Conservation (phyloP, 2,113 vertebrate species). For the Rallus limicola region DNA sequence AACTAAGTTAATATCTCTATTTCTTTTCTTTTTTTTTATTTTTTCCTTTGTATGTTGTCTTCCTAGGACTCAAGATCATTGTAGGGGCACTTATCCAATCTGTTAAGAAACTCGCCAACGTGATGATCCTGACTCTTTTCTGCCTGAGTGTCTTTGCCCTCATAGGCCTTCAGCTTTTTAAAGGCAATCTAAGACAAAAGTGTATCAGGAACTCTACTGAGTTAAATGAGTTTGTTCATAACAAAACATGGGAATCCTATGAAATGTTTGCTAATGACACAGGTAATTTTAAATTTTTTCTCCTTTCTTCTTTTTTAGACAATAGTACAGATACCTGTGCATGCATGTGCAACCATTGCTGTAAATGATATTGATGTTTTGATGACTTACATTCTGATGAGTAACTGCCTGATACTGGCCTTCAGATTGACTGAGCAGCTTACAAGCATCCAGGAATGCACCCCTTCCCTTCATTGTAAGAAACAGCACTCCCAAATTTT, state of each 20-base stretch:
- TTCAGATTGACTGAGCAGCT: background rate
- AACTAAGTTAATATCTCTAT: background rate
- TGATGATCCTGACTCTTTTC: slow-evolving; percentile 96
- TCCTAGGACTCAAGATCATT: slow-evolving; percentile 91
- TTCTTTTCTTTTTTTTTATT: background rate
- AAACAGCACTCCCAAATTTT: background rate
- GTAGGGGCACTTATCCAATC: slow-evolving; percentile 95
- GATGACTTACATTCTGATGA: background rate
- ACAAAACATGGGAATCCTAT: slow-evolving; percentile 74
- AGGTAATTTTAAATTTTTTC: slow-evolving; percentile 71
- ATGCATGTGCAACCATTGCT: background rate
- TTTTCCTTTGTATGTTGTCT: background rate
- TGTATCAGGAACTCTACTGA: slow-evolving; percentile 79
- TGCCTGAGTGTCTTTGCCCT: slow-evolving; percentile 95
- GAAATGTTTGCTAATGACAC: slow-evolving; percentile 66
- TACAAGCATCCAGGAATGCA: background rate
- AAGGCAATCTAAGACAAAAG: slow-evolving; percentile 92
- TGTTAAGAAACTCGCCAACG: slow-evolving; percentile 91
- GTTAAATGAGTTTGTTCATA: slow-evolving; percentile 29
- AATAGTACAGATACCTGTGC: too few species aligned
- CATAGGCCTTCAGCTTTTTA: slow-evolving; percentile 96
- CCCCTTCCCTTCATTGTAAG: background rate
- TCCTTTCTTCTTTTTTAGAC: background rate
- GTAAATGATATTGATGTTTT: background rate
- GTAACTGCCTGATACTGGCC: background rate